Conservation (phyloP, 92 coral and sea anemone species). For the Isaurus tuberculatus region DNA sequence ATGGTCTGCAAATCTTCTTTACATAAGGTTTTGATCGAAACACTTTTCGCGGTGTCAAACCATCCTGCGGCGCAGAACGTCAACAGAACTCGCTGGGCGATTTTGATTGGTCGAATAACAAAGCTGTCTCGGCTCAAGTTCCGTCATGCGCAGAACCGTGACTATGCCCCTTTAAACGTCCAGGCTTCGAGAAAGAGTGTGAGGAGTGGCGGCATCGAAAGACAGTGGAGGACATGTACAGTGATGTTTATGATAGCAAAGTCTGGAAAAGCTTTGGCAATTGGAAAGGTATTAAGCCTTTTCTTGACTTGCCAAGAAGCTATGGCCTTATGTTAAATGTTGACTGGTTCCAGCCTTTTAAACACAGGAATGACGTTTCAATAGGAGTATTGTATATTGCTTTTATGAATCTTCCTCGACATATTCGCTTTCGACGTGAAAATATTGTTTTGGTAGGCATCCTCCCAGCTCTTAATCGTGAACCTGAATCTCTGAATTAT, state of each 20-base stretch:
- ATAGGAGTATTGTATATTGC: slow-evolving; percentile 54
- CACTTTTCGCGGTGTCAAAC: no score
- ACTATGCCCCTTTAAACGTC: slow-evolving; percentile 52
- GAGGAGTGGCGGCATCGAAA: slow-evolving; percentile 50
- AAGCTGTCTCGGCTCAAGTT: no score
- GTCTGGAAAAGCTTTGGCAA: slow-evolving; percentile 57
- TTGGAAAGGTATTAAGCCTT: slow-evolving; percentile 46
- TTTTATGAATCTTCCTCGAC: slow-evolving; percentile 60
- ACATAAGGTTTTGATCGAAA: no score
- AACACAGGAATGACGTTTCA: slow-evolving; percentile 59
- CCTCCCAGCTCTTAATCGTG: slow-evolving; percentile 62
- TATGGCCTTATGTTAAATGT: slow-evolving; percentile 59
- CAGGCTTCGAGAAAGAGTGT: slow-evolving; percentile 59
- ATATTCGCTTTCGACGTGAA: slow-evolving; percentile 46
- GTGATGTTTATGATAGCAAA: slow-evolving; percentile 59
- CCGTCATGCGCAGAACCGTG: no score
- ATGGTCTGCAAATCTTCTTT: no score
- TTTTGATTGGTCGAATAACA: no score
- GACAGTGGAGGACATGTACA: slow-evolving; percentile 40
- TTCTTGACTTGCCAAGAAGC: slow-evolving; percentile 45
- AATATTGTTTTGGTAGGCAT: slow-evolving; percentile 60
- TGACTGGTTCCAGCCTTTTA: no score
- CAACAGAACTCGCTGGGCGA: no score
- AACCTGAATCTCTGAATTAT: slow-evolving; percentile 55
- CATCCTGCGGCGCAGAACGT: no score